A percentile compares a stretch with the other conserved stretches of the same genome.
Evolutionary conservation across 2,113 vertebrate genomes (phyloP).

Genomic region (Tachycineta bicolor): DNA sequence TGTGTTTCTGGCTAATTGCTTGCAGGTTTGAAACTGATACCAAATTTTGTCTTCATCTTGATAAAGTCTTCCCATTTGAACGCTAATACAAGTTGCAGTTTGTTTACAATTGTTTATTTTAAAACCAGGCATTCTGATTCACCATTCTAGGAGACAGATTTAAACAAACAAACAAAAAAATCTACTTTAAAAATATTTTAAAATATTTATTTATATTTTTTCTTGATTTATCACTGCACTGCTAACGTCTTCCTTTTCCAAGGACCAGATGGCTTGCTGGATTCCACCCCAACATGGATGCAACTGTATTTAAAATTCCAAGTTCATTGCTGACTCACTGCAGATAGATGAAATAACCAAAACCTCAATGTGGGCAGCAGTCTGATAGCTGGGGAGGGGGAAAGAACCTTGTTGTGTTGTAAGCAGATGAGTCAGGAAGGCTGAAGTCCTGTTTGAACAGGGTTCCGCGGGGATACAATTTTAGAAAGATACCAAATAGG

Average conservation of each 20-base stretch:
- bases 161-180: fast-evolving
- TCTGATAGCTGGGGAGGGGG: neutral
- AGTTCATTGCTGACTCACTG: neutral
- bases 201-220: neutral
- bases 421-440: neutral
- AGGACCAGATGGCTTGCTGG: neutral
- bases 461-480: neutral
- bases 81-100: neutral
- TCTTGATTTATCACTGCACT: neutral
- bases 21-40: neutral
- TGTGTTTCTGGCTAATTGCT: neutral
- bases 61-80: neutral
- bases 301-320: neutral
- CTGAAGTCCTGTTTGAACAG: neutral
- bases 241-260: neutral
- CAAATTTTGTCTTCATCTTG: neutral
- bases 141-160: neutral
- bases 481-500: neutral
- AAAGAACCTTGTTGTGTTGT: neutral
- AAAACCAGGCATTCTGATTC: neutral
- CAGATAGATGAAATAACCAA: neutral
- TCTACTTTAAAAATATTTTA: neutral
- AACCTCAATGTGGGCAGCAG: neutral
- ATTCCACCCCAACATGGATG: neutral
- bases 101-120: neutral